phyloP scores from a whole-genome alignment of 2,797 vertebrate species.

The Pipistrellus nathusii region DNA sequence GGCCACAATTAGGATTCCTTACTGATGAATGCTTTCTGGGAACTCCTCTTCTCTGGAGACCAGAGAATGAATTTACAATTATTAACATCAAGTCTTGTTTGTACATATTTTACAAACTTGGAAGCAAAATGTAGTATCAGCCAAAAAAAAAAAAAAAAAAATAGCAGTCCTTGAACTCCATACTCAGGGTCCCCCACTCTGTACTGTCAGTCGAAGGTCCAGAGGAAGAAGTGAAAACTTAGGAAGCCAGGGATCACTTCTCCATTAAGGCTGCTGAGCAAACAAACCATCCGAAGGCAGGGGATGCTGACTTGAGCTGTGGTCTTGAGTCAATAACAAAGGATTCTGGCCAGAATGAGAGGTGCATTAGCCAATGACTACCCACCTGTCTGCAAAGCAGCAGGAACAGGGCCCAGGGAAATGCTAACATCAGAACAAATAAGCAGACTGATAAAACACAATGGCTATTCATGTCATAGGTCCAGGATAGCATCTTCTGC shows the following conservation, averaged over 20 bases:
- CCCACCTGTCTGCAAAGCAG: background rate
- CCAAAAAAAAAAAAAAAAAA: constrained; percentile 67
- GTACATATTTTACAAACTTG: constrained; percentile 40
- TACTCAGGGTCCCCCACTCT: background rate
- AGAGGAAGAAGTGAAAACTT: background rate
- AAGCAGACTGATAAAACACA: background rate
- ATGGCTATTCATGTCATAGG: background rate
- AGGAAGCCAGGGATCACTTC: background rate
- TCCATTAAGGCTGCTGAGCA: background rate
- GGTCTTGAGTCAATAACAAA: background rate
- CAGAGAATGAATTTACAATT: constrained; percentile 67
- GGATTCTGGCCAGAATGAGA: background rate
- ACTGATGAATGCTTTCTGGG: constrained; percentile 80
- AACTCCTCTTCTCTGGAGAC: constrained; percentile 82
- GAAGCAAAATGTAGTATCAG: constrained; percentile 44
- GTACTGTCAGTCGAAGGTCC: background rate
- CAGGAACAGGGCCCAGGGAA: background rate
- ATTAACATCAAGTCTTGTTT: constrained; percentile 38
- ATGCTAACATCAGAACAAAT: background rate
- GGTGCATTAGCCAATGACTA: accelerated
- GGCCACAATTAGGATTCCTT: constrained; percentile 82
- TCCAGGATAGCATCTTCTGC: background rate
- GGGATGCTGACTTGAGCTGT: background rate
- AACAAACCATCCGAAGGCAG: background rate
- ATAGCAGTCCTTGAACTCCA: background rate